phyloP scores from a whole-genome alignment of 2,888 invertebrate genomes.

The Eretmocerus hayati region DNA sequence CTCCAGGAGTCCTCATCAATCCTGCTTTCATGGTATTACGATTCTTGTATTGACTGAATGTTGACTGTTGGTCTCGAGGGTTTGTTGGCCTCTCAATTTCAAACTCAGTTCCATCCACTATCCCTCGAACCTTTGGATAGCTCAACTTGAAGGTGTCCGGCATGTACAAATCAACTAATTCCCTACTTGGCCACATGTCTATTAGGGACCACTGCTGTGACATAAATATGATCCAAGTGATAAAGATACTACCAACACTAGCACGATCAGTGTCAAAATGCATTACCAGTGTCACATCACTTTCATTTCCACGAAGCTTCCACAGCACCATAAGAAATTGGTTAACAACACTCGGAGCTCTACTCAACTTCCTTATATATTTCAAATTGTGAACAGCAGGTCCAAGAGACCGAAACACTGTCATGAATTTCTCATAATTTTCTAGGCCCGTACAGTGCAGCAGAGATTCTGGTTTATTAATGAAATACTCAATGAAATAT shows the following conservation, averaged over 20 bases:
- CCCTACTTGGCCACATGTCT: neutral
- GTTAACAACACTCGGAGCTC: neutral
- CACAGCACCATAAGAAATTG: neutral
- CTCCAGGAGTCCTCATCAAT: constrained; percentile 16
- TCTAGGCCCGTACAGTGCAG: constrained; percentile 1
- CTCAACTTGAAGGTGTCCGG: neutral
- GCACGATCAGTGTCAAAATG: neutral
- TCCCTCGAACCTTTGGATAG: neutral
- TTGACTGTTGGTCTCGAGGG: constrained; percentile 13
- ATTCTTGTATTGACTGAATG: constrained; percentile 24
- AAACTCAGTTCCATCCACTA: neutral
- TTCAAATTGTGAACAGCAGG: neutral
- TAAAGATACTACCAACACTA: neutral
- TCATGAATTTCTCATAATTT: neutral
- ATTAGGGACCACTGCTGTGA: neutral
- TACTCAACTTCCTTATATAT: neutral
- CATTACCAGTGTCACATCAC: neutral
- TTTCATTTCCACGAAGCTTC: neutral
- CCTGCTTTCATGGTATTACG: constrained; percentile 22
- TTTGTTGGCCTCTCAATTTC: neutral
- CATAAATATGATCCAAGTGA: neutral
- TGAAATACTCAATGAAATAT: neutral
- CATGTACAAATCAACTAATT: neutral
- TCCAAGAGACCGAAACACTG: neutral
- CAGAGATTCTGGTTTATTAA: neutral